Percentiles rank a stretch among this genome's conserved stretches.
phyloP scores from a whole-genome alignment of 2,888 invertebrate species.

The Corythucha ciliata region DNA sequence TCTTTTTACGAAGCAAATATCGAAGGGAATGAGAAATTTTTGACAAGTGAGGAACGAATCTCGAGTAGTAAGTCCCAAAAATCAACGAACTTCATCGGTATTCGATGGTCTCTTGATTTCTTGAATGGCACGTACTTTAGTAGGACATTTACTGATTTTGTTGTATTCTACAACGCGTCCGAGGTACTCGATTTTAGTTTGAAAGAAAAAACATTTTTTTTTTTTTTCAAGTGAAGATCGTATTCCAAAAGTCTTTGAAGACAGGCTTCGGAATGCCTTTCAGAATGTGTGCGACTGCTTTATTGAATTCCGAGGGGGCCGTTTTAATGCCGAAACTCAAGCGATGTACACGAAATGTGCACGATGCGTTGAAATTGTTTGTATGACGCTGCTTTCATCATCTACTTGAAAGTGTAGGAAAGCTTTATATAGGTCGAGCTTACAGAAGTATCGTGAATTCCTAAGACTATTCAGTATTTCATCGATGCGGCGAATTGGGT shows the following conservation, averaged over 20 bases:
- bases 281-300: neutral
- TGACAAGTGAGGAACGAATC: conserved; percentile 21
- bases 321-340: conserved; percentile 17
- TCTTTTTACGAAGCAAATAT: conserved; percentile 24
- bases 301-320: conserved; percentile 17
- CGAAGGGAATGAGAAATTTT: conserved; percentile 27
- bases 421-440: conserved; percentile 31
- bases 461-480: conserved; percentile 26
- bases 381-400: conserved; percentile 22
- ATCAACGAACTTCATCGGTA: conserved; percentile 19
- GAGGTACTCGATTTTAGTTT: conserved; percentile 12
- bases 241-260: neutral
- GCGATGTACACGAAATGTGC: conserved; percentile 17
- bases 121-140: conserved; percentile 21
- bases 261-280: neutral
- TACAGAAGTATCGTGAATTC: conserved; percentile 27
- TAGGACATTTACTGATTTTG: conserved; percentile 20
- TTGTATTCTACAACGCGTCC: conserved; percentile 15
- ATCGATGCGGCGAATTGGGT: conserved; percentile 28
- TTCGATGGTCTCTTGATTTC: conserved; percentile 20
- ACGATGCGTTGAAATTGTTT: conserved; percentile 25
- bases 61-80: conserved; percentile 19
- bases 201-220: conserved; percentile 15
- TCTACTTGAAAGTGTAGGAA: conserved; percentile 29
- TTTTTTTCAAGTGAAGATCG: conserved; percentile 17